Conservation (phyloP, 2,888 invertebrate genomes). For the Minunthozetes semirufus region DNA sequence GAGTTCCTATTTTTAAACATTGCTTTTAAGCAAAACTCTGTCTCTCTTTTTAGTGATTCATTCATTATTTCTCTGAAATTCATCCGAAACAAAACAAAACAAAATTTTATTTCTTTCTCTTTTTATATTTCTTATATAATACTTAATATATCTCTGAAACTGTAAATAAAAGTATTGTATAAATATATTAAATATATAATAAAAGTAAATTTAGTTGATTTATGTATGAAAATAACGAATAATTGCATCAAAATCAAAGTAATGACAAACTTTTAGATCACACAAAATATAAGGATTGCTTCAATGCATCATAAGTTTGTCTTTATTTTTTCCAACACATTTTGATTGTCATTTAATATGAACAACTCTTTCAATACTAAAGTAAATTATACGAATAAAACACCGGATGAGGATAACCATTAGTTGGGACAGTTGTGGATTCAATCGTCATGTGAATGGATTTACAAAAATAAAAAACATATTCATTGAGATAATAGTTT, state of each 20-base stretch:
- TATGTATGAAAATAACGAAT: background rate
- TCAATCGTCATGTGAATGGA: background rate
- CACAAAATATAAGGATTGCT: background rate
- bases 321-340: background rate
- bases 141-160: constrained; percentile 19
- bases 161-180: constrained; percentile 18
- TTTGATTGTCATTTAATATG: constrained; percentile 11
- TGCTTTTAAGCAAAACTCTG: background rate
- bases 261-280: too few relatives aligned
- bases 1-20: constrained; percentile 24
- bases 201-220: constrained; percentile 19
- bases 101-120: background rate
- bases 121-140: background rate
- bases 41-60: background rate
- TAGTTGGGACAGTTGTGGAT: background rate
- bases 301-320: background rate
- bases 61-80: background rate
- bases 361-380: background rate
- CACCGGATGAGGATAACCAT: background rate
- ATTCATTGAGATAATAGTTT: background rate
- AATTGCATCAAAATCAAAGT: background rate
- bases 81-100: background rate
- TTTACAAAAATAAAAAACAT: background rate
- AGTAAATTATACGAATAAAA: constrained; percentile 6
- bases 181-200: constrained; percentile 9